Evolutionary conservation across 2,113 vertebrate species (phyloP), one percentile per base, ranked within the genome.

Genomic region (Oxyura jamaicensis): DNA sequence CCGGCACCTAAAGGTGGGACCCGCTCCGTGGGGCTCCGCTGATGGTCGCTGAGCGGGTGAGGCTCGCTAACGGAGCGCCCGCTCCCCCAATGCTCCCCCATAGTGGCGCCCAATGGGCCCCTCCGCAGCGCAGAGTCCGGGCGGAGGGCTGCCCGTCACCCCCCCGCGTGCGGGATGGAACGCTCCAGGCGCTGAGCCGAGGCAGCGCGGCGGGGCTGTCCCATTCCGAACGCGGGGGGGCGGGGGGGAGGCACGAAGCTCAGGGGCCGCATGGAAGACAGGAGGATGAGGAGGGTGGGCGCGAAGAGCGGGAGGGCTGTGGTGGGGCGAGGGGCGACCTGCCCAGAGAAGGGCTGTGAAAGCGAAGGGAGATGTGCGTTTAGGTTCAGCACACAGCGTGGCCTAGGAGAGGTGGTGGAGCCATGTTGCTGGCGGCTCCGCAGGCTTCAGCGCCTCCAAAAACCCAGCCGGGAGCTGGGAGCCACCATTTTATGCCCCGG

Each of bases 1-100:
- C 35, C 11, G 23, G 6, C 10, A 4, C 10, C 23, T 2, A 6
- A 35, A 0, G 3, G 3, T 3, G 2, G 2, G 10, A 7, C 2
- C 1, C 15, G 6, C 20, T 21, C 59, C 31, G 14, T n/a, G 4
- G 48, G 14, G 6, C 19, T 11, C 25, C 15, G 13, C 7, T 25
- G 31, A 8, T 18, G 35, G 69, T 39, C 66, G 20, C 39, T 28
- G 15, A 5, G 23, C 12, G 13, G 5, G 5, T 1, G 23, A 8
- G 26, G 22, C 8, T 19, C 55, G 20, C 33, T 41, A 3, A 15
- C 2, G 13, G 16, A 67, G 44, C 22, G 5, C 10, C 10, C 8
- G 15, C 6, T 3, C 16, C 4, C 1, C 5, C 9, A 12, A 1
- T 8, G 17, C 28, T 14, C 69, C 77, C 8, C 42, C 23, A 8